Evolutionary conservation across 2,113 vertebrate genomes (phyloP), one percentile per base, ranked within the genome.

Genomic region (Oryzias woworae): DNA sequence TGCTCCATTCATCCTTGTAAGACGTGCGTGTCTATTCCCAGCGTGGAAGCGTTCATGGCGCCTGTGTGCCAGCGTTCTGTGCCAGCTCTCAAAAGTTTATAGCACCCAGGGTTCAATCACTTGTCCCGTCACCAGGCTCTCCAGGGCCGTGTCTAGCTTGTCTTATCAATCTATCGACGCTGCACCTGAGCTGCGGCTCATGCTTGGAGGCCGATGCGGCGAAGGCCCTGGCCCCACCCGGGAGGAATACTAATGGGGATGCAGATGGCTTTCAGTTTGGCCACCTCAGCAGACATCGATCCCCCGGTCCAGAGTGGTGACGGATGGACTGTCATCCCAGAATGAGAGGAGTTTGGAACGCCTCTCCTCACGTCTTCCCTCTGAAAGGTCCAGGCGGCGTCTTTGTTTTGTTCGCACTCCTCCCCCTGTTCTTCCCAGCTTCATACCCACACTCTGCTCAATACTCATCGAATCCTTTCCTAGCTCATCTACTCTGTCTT

Each of bases 231-330:
- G 67, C 28, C 72, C 66, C 81, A 72, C 63, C 65, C 51, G 24
- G 3, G 62, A 76, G 84, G 91, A 90, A 92, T 91, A 85, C 90
- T 92, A 91, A 92, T 92, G 77, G 69, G 77, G 79, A 90, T 89
- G 90, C 86, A 91, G 88, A 91, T 90, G 80, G 81, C 81, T 87
- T 74, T 66, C 48, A 73, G 77, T 91, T 91, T 87, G 90, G 74
- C 88, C 87, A 87, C 86, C 90, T 92, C 89, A 91, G 90, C 90
- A 92, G 75, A 71, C 85, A 90, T 91, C 87, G 91, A 92, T 93
- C 80, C 81, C 78, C 82, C 84, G 85, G 89, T 87, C 80, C 71
- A 49, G 31, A 17, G 52, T 41, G 74, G 73, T 83, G 86, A 92
- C 83, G 80, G 89, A 90, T 90, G 85, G 87, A 86, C 84, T 91